Conservation (phyloP, 2,888 invertebrate species). For the Rhorus exstirpatorius region DNA sequence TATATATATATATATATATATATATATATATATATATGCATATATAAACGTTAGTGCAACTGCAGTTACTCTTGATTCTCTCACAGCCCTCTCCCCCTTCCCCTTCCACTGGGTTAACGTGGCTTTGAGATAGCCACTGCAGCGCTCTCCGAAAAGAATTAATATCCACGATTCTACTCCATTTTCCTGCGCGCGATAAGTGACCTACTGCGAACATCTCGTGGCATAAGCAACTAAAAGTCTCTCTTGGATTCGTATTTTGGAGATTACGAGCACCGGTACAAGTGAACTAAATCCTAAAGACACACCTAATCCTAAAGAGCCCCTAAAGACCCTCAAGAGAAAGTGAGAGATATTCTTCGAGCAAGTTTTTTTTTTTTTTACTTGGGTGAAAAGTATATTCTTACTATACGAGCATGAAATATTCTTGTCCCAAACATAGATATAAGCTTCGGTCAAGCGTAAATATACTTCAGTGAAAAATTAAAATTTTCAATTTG, state of each 20-base stretch:
- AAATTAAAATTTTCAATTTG: too few species aligned
- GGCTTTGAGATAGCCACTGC: slow-evolving; percentile 41
- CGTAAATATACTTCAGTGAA: too few species aligned
- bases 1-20: slow-evolving; percentile 1
- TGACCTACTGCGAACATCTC: slow-evolving; percentile 10
- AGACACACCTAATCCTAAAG: too few species aligned
- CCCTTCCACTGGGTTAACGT: slow-evolving; percentile 14
- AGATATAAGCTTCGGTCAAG: too few species aligned
- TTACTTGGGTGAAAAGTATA: too few species aligned
- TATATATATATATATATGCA: slow-evolving; percentile 6
- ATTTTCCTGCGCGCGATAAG: slow-evolving; percentile 8
- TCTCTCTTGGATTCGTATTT: background rate
- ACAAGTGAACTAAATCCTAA: too few species aligned
- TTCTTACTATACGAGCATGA: too few species aligned
- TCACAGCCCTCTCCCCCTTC: slow-evolving; percentile 38
- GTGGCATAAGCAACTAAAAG: background rate
- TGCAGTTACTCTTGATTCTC: slow-evolving; percentile 55
- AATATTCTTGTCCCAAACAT: too few species aligned
- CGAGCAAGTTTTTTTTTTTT: too few species aligned
- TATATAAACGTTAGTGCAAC: slow-evolving; percentile 36
- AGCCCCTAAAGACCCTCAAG: too few species aligned
- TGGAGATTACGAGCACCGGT: too few species aligned
- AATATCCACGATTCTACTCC: slow-evolving; percentile 20
- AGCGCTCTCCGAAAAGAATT: slow-evolving; percentile 11
- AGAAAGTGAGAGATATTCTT: too few species aligned